Evolutionary conservation across 2,113 vertebrate genomes (phyloP).

Genomic region (Felis catus): DNA sequence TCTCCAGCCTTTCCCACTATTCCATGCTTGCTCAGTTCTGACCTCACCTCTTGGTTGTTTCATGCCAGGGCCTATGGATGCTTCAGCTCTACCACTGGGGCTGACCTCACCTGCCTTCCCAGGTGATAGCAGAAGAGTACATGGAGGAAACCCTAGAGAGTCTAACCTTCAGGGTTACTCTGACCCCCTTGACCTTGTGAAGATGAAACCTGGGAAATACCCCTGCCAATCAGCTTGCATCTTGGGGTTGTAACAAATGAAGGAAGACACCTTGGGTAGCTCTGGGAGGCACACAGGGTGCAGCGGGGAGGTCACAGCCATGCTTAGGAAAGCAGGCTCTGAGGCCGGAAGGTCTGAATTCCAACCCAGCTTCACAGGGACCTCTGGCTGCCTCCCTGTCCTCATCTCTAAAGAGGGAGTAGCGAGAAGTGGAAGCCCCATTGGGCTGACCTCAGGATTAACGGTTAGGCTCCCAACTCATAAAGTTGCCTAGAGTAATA

Average conservation of each 20-base stretch:
- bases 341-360: not conserved
- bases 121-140: not conserved
- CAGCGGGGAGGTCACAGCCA: not conserved
- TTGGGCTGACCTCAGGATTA: not conserved
- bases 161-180: not conserved
- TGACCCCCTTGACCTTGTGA: not conserved
- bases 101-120: not conserved
- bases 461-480: not conserved
- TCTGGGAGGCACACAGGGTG: not conserved
- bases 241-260: not conserved
- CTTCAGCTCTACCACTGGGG: not conserved
- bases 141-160: not conserved
- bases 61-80: not conserved
- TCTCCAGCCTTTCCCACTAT: not conserved
- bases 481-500: not conserved
- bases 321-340: not conserved
- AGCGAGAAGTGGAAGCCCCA: not conserved
- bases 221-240: not conserved
- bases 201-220: not conserved
- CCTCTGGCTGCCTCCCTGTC: not conserved
- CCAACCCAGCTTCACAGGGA: not conserved
- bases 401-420: not conserved
- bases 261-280: not conserved
- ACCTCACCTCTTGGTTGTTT: not conserved
- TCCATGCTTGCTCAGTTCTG: not conserved